Base-by-base conservation (phyloP, 2,113 vertebrate genomes). In the Python bivittatus region DNA sequence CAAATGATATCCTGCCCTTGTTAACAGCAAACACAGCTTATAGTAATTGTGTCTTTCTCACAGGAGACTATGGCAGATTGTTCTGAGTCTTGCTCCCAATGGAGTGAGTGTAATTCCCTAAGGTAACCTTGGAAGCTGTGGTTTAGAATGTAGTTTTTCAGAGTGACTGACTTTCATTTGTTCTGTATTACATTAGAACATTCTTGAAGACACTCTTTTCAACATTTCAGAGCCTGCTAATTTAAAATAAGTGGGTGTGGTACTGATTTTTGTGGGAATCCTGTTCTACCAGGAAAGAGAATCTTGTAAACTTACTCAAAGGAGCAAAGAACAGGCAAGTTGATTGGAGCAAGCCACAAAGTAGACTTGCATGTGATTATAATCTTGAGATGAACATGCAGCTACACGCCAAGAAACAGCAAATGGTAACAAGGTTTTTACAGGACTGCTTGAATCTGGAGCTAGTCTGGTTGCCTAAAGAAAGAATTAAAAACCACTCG, bases 221-320 rank as follows among this genome's bases (percentile, higher is more conserved):
- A 2, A 56, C 23, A 79, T 20, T 91, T 83, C 53, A n/a, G 57
- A 64, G 57, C 29, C 48, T 8, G 4, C 44, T 25, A 83, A 92
- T 57, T 91, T 94, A 88, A 91, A 54, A 56, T 89, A 92, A 92
- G 56, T 79, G 94, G 95, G 95, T 94, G 96, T 93, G 96, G 95
- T 92, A 88, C 84, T 84, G 91, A 93, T 93, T 95, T 93, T 92
- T 20, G 84, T 0, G 23, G 90, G 91, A 91, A 92, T 94, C 87
- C 27, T 95, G 61, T 96, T 97, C 94, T 87, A 42, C 93, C 95
- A 93, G 95, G 91, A 95, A 94, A 7, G 6, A 0, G 25, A 93
- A 92, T 95, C 92, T 90, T 7, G 6, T 95, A 95, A 93, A 93
- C 95, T 95, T 94, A 92, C 92, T 96, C 96, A 93, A 93, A 96